A percentile compares a stretch with the other conserved stretches of the same genome.
These are phyloP conservation scores for honey bee (Apis mellifera) DNA, from an alignment of 1,140 invertebrate species.

Conservation along the genomic window DNA sequence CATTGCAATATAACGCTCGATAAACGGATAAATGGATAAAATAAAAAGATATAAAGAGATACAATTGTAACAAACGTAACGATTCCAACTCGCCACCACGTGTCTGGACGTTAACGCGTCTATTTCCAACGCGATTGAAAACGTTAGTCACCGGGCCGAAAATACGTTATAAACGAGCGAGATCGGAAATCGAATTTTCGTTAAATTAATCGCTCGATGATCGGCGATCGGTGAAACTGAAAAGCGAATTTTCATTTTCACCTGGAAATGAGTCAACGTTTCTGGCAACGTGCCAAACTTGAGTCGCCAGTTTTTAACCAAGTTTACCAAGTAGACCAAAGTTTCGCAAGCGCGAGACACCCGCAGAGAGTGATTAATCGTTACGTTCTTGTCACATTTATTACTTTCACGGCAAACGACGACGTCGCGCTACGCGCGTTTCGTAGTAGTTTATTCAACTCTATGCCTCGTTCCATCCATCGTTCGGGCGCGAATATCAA, in stretches of 20 bases:
- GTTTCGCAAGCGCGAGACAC: not conserved
- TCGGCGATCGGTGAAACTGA: not conserved
- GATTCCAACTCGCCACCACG: not conserved
- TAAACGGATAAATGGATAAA: too few species aligned
- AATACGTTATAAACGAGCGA: not conserved
- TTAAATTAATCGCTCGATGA: not conserved
- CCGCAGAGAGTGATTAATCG: slow-evolving; percentile 12
- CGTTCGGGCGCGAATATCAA: too few species aligned
- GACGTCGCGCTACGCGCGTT: not conserved
- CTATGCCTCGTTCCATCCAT: not conserved
- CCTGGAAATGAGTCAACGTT: not conserved
- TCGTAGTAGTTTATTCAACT: not conserved
- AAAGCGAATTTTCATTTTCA: not conserved
- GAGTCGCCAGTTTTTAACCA: not conserved
- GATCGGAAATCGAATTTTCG: not conserved
- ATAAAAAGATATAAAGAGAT: too few species aligned
- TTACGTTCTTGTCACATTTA: slow-evolving; percentile 3
- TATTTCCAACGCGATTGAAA: not conserved
- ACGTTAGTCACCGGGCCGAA: not conserved
- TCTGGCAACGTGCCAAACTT: not conserved
- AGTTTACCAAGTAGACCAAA: not conserved
- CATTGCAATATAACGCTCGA: too few species aligned
- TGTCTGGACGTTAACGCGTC: not conserved
- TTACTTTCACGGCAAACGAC: slow-evolving; percentile 1
- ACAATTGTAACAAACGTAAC: too few species aligned